Evolutionary conservation across 2,113 vertebrate species (phyloP).

Genomic region (Laticauda laticaudata): DNA sequence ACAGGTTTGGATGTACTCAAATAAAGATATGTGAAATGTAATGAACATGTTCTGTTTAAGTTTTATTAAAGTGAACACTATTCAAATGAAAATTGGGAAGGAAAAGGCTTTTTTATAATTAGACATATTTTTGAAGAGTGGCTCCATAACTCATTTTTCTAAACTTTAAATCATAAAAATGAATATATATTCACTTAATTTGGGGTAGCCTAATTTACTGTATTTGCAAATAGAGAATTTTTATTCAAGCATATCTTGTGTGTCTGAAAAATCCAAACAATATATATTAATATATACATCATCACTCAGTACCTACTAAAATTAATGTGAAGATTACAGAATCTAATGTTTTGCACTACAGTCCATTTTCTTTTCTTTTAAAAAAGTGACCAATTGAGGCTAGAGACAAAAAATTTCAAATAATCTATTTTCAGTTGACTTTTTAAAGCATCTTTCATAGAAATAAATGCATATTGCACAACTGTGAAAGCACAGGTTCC

Average conservation of each 20-base stretch:
- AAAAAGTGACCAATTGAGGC: conserved; percentile 79
- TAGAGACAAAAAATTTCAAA: conserved; percentile 75
- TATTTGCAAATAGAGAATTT: conserved; percentile 78
- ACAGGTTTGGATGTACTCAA: conserved; percentile 87
- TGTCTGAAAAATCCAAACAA: conserved; percentile 85
- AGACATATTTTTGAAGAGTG: conserved; percentile 73
- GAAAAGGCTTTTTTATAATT: conserved; percentile 71
- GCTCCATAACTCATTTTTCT: conserved; percentile 75
- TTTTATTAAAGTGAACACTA: conserved; percentile 81
- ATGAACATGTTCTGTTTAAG: conserved; percentile 85
- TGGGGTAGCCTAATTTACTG: conserved; percentile 89
- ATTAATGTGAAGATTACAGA: conserved; percentile 90
- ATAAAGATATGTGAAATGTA: conserved; percentile 92
- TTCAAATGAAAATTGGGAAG: conserved; percentile 74
- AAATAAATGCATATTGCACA: conserved; percentile 97
- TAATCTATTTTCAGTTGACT: conserved; percentile 80
- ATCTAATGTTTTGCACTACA: conserved; percentile 84
- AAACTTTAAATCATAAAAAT: conserved; percentile 78
- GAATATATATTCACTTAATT: conserved; percentile 78
- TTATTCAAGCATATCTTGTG: conserved; percentile 91
- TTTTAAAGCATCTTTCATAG: conserved; percentile 86
- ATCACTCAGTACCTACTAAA: conserved; percentile 99
- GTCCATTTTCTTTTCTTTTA: conserved; percentile 66
- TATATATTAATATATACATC: conserved; percentile 86
- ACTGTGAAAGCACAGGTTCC: conserved; percentile 92